A percentile compares a stretch with the other conserved stretches of the same genome.
Evolutionary conservation across 1,140 invertebrate species (phyloP).

Genomic region (Spodoptera litura): DNA sequence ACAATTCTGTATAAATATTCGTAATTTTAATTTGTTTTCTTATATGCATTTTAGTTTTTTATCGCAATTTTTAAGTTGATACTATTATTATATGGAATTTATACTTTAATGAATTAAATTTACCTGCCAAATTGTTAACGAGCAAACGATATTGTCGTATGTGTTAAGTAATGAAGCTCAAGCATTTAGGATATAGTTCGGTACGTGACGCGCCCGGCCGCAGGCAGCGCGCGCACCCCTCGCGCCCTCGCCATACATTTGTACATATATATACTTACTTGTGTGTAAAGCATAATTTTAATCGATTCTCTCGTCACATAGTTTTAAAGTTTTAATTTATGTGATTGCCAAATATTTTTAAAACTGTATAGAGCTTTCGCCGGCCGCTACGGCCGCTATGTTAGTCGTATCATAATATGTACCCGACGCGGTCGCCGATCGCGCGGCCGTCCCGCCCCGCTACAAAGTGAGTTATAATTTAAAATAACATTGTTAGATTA

Average conservation of each 20-base stretch:
- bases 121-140: constrained; percentile 83
- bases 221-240: constrained; percentile 60
- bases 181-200: constrained; percentile 80
- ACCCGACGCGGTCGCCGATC: constrained; percentile 54
- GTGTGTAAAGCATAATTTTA: constrained; percentile 85
- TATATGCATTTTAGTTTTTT: constrained; percentile 84
- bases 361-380: constrained; percentile 77
- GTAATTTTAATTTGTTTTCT: constrained; percentile 83
- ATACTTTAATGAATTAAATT: constrained; percentile 82
- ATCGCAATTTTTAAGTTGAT: constrained; percentile 80
- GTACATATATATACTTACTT: constrained; percentile 82
- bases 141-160: constrained; percentile 77
- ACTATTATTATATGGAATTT: constrained; percentile 71
- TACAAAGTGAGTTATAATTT: constrained; percentile 83
- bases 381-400: constrained; percentile 56
- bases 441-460: constrained; percentile 67
- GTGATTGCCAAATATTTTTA: constrained; percentile 84
- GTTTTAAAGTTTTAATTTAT: constrained; percentile 85
- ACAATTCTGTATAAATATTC: constrained; percentile 83
- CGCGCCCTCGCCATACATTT: constrained; percentile 67
- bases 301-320: constrained; percentile 83
- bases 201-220: constrained; percentile 38
- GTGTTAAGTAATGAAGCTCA: constrained; percentile 82
- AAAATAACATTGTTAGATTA: constrained; percentile 86
- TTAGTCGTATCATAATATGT: constrained; percentile 57